Conservation (phyloP, 2,113 vertebrate genomes). For the Silurus glanis region DNA sequence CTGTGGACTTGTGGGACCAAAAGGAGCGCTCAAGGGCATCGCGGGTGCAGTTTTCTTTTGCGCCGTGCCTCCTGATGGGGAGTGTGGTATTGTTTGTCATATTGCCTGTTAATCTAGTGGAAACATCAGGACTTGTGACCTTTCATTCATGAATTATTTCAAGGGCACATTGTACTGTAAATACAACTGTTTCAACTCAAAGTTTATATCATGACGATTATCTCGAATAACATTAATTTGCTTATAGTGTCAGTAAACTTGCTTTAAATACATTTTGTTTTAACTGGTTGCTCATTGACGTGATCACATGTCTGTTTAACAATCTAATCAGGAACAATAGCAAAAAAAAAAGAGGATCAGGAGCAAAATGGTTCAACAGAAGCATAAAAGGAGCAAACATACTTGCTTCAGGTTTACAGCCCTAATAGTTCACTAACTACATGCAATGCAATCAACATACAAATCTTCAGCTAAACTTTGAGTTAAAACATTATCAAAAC, state of each 20-base stretch:
- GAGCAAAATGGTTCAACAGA: too few species aligned
- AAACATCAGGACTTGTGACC: conserved; percentile 6
- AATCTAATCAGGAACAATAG: background rate
- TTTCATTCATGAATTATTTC: conserved; percentile 2
- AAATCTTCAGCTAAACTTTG: background rate
- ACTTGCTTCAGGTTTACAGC: background rate
- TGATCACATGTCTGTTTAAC: background rate
- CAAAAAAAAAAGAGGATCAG: background rate
- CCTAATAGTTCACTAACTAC: background rate
- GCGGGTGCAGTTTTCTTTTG: conserved; percentile 4
- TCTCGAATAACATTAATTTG: background rate
- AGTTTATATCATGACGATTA: too few species aligned
- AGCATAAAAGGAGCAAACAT: background rate
- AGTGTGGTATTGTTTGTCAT: conserved; percentile 31
- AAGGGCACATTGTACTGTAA: conserved; percentile 14
- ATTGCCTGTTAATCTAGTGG: conserved; percentile 30
- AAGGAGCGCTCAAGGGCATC: conserved; percentile 12
- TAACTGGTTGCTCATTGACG: background rate
- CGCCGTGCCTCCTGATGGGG: conserved; percentile 13
- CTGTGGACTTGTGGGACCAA: conserved; percentile 11
- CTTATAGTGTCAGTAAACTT: background rate
- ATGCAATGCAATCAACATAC: background rate
- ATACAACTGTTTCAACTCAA: conserved; percentile 21
- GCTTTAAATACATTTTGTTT: background rate
- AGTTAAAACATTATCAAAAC: background rate